Base-by-base conservation (phyloP, 2,797 vertebrate genomes). In the Galaxias olidus region DNA sequence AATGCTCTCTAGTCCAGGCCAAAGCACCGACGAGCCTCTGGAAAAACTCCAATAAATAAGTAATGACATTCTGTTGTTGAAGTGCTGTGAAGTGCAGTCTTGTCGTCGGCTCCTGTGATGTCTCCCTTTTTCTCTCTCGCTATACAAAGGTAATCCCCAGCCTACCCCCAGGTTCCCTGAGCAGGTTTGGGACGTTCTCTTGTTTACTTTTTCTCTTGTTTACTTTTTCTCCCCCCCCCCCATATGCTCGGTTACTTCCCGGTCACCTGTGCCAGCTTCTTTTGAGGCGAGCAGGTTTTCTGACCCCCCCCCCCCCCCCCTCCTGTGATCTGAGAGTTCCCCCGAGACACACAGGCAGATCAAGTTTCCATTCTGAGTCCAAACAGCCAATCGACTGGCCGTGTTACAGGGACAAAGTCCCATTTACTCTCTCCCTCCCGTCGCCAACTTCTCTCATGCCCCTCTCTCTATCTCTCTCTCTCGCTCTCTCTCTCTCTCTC, bases 181-280 rank as follows among this genome's bases (percentile, higher is more conserved):
- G 81, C 91, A 85, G 89, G 90, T 92, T 88, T 63, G 82, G 84
- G 78, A 82, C 82, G 86, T 87, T 87, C 72, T 74, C 65, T 51
- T 84, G 77, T 90, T 90, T 88, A 91, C 84, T 78, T 85, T 82
- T 68, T 61, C 18, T 43, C 7, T 19, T n/a, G n/a, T n/a, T n/a
- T n/a, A n/a, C n/a, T n/a, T n/a, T n/a, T n/a, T n/a, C n/a, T n/a
- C 46, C 65, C 71, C 61, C 50, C 64, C 70, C 54, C 30, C 30
- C 30, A n/a, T n/a, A n/a, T n/a, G 20, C 64, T 40, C 1, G 43
- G 66, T 68, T 68, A 86, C 86, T 91, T 92, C 90, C 90, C 89
- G 87, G 68, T 88, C 86, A 86, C 85, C 87, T 90, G 82, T 68
- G 67, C 69, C 72, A 55, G 76, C 15, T 63, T 55, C 20, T 14